phyloP scores from a whole-genome alignment of 2,797 vertebrate species.

The Rallus crepitans region DNA sequence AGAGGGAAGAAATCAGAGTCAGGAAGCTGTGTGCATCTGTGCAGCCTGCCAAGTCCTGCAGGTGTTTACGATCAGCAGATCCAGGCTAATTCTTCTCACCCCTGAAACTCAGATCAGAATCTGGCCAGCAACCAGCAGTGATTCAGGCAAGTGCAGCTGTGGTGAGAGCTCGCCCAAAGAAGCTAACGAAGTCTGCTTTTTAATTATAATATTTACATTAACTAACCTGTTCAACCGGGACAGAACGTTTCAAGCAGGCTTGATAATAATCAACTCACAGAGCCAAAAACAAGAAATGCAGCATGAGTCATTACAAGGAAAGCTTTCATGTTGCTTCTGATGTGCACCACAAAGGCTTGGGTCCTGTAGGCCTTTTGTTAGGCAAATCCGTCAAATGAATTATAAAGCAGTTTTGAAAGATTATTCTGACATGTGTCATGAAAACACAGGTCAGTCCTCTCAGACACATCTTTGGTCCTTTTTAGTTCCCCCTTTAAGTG shows the following conservation, averaged over 20 bases:
- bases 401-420: conserved; percentile 49
- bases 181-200: not conserved
- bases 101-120: conserved; percentile 52
- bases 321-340: conserved; percentile 67
- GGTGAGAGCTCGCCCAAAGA: not conserved
- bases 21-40: not conserved
- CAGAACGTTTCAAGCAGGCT: not conserved
- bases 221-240: conserved; percentile 34
- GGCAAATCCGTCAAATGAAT: conserved; percentile 50
- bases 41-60: not conserved
- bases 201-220: conserved; percentile 46
- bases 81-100: not conserved
- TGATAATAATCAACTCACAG: conserved; percentile 7
- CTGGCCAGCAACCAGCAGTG: not conserved
- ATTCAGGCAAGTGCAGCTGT: conserved; percentile 20
- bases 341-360: conserved; percentile 61
- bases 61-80: not conserved
- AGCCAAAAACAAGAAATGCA: conserved; percentile 19
- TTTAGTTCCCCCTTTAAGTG: not conserved
- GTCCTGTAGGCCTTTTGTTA: conserved; percentile 60
- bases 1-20: not conserved
- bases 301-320: conserved; percentile 42
- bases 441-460: not conserved
- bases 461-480: not conserved
- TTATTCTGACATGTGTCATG: conserved; percentile 17